Evolutionary conservation across 2,797 vertebrate species (phyloP).

Genomic region (Gephyroberyx darwinii): DNA sequence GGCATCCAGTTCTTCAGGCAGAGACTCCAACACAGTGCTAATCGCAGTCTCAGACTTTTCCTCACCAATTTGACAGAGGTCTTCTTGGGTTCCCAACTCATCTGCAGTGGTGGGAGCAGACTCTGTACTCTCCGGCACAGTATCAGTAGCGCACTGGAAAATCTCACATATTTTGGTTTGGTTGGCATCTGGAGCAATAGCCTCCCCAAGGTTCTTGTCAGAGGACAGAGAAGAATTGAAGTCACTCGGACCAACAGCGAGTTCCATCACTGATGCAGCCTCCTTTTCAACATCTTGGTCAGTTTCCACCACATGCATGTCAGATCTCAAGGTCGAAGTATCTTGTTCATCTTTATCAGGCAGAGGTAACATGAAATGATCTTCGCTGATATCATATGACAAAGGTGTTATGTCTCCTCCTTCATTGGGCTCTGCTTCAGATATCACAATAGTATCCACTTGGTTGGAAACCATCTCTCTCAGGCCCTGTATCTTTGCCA

Average conservation of each 20-base stretch:
- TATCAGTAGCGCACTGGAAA: not conserved
- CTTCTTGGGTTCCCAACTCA: not conserved
- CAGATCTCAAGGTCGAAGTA: constrained; percentile 4
- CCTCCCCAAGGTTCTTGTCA: constrained; percentile 19
- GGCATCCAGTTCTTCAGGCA: not conserved
- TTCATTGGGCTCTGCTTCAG: constrained; percentile 7
- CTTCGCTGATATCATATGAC: constrained; percentile 1
- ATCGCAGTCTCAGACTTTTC: constrained; percentile 4
- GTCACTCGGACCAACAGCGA: constrained; percentile 2
- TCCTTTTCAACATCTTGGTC: constrained; percentile 29
- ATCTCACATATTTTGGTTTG: constrained; percentile 25
- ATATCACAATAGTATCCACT: not conserved
- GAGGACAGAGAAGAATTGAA: constrained; percentile 8
- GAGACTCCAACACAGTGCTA: constrained; percentile 11
- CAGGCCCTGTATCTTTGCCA: not conserved
- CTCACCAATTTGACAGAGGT: not conserved
- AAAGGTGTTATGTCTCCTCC: not conserved
- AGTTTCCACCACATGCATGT: constrained; percentile 4
- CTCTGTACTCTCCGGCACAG: constrained; percentile 7
- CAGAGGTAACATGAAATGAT: constrained; percentile 7
- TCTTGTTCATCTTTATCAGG: constrained; percentile 14
- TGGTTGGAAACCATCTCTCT: constrained; percentile 7
- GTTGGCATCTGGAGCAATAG: not conserved
- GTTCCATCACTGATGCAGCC: constrained; percentile 1
- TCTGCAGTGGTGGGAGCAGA: not conserved